A percentile compares a stretch with the other conserved stretches of the same genome.
Evolutionary conservation across 2,888 invertebrate species (phyloP).

Genomic region (Acrobasis consociella): DNA sequence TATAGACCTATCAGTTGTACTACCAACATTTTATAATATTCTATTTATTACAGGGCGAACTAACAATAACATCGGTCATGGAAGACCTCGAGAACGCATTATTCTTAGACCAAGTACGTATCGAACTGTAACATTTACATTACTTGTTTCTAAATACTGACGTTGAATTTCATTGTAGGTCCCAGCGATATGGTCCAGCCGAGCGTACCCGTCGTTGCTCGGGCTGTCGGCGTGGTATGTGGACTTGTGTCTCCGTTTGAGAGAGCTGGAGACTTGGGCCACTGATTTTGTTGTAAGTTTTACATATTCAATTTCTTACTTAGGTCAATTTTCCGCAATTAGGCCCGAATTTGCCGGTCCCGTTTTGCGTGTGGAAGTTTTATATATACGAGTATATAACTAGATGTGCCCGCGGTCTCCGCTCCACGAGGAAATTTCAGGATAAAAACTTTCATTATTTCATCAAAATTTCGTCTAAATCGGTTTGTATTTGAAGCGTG

Average conservation of each 20-base stretch:
- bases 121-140: background rate
- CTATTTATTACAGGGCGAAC: conserved; percentile 87
- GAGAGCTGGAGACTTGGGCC: conserved; percentile 96
- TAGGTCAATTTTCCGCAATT: no score
- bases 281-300: conserved; percentile 93
- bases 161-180: conserved; percentile 73
- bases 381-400: no score
- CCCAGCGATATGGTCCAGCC: conserved; percentile 92
- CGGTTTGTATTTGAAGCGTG: no score
- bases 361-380: no score
- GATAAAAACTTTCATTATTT: no score
- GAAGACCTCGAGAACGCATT: conserved; percentile 96
- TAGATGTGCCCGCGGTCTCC: no score
- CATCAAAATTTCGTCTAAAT: no score
- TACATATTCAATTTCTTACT: background rate
- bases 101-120: conserved; percentile 90
- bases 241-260: conserved; percentile 91
- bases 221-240: conserved; percentile 96
- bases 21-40: no score
- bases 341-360: no score
- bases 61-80: conserved; percentile 98
- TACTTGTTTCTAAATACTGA: conserved; percentile 8
- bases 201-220: conserved; percentile 95
- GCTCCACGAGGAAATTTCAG: no score
- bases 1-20: no score